phyloP scores from a whole-genome alignment of 2,797 vertebrate species.

The Hypotaenidia philippensis region DNA sequence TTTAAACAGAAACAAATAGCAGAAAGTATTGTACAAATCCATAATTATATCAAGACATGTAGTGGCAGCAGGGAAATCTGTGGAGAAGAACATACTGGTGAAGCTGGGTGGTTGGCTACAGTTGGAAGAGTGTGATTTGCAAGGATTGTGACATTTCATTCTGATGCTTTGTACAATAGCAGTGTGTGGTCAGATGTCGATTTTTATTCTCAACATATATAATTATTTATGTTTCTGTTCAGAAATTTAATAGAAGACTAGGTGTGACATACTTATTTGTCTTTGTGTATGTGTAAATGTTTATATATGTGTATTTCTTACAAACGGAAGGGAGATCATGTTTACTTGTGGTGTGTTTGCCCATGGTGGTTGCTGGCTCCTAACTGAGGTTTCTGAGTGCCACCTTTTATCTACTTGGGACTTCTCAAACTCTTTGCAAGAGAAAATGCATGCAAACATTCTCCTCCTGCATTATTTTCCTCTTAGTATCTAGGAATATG shows the following conservation, averaged over 20 bases:
- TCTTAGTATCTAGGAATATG: neutral
- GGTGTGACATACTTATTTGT: neutral
- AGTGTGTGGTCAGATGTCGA: neutral
- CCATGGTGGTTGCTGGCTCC: neutral
- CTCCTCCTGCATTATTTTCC: neutral
- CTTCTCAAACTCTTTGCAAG: neutral
- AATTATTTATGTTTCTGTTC: neutral
- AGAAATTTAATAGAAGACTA: neutral
- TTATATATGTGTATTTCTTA: neutral
- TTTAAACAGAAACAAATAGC: neutral
- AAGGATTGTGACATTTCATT: neutral
- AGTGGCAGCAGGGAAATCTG: neutral
- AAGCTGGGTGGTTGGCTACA: fast-evolving
- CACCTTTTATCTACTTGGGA: neutral
- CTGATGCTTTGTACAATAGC: neutral
- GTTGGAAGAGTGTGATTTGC: neutral
- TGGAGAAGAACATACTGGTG: neutral
- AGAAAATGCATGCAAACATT: neutral
- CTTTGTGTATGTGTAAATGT: neutral
- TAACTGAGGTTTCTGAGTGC: neutral
- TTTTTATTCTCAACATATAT: neutral
- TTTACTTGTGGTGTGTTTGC: neutral
- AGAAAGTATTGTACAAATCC: neutral
- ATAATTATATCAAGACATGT: neutral
- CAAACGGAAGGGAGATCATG: neutral